Conservation (phyloP, 2,113 vertebrate species). For the Thalassarche chlororhynchos region DNA sequence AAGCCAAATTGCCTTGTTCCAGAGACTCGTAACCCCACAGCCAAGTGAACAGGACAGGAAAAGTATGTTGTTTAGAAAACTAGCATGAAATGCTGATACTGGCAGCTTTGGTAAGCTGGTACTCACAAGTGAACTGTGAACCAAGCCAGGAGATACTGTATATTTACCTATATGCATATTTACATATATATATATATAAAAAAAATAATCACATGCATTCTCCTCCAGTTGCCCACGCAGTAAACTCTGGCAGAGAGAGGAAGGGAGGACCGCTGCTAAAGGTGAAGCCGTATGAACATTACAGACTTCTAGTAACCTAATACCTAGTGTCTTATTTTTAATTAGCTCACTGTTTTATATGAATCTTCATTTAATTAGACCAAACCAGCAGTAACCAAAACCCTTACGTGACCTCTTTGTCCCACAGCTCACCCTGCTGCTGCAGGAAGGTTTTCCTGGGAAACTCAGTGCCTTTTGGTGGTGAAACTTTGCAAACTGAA, state of each 20-base stretch:
- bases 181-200: not conserved
- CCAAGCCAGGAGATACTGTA: not conserved
- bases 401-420: not conserved
- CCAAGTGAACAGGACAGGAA: not conserved
- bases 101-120: not conserved
- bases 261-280: not conserved
- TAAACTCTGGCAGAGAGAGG: not conserved
- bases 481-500: not conserved
- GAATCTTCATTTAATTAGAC: not conserved
- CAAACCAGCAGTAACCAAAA: not conserved
- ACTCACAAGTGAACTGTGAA: not conserved
- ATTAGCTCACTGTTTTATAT: not conserved
- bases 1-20: not conserved
- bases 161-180: not conserved
- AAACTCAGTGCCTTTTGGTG: not conserved
- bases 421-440: not conserved
- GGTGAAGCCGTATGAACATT: not conserved
- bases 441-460: not conserved
- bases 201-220: not conserved
- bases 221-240: rapidly evolving
- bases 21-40: rapidly evolving
- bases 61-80: not conserved
- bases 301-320: not conserved
- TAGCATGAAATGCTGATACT: not conserved
- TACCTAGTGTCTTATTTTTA: not conserved